Conservation (phyloP, 2,888 invertebrate genomes). For the Drosophila anomelani region DNA sequence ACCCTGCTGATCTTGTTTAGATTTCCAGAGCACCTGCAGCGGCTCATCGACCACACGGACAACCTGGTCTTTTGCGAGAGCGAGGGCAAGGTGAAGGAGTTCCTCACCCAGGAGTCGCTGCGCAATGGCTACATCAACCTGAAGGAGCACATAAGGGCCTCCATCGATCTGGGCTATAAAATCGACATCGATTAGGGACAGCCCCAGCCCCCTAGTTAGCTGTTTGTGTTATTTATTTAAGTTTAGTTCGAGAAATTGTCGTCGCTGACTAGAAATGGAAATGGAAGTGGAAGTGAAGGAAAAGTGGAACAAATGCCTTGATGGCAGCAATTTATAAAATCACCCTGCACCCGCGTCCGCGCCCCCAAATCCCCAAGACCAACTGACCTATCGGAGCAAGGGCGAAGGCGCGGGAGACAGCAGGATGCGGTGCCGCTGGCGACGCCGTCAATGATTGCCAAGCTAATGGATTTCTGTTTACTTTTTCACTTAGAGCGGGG, state of each 20-base stretch:
- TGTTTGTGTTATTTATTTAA: constrained; percentile 63
- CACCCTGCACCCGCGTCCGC: constrained; percentile 40
- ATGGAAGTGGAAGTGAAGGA: constrained; percentile 46
- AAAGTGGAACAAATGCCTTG: constrained; percentile 70
- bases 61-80: constrained; percentile 83
- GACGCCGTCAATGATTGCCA: constrained; percentile 81
- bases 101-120: constrained; percentile 82
- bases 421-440: constrained; percentile 48
- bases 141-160: constrained; percentile 83
- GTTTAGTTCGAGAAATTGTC: constrained; percentile 40
- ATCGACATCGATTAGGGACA: constrained; percentile 78
- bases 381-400: constrained; percentile 46
- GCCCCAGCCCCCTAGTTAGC: constrained; percentile 42
- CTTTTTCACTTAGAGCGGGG: constrained; percentile 79
- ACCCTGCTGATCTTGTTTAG: constrained; percentile 79
- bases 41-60: constrained; percentile 81
- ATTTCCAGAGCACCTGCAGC: constrained; percentile 76
- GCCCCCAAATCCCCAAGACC: constrained; percentile 12
- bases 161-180: constrained; percentile 84
- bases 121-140: constrained; percentile 83
- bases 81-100: constrained; percentile 80
- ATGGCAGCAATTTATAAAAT: constrained; percentile 77
- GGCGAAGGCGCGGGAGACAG: constrained; percentile 6
- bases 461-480: constrained; percentile 83
- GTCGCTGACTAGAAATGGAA: constrained; percentile 30